Percentiles rank a stretch among this genome's conserved stretches.
Conservation (phyloP, 1,140 invertebrate genomes). For the Drosophila tropicalis region DNA sequence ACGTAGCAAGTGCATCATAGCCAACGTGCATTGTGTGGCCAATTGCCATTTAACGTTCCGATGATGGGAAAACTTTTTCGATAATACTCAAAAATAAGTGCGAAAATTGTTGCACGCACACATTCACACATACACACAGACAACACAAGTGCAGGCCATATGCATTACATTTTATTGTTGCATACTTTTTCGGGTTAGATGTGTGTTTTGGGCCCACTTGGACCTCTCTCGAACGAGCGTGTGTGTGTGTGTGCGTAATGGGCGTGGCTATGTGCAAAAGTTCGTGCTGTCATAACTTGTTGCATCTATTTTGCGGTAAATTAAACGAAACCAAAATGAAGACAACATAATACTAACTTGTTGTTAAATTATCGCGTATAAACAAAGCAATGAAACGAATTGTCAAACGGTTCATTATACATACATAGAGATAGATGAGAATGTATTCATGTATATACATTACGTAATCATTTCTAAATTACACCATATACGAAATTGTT, state of each 20-base stretch:
- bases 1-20: slow-evolving; percentile 45
- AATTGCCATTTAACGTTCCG: slow-evolving; percentile 65
- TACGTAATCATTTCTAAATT: no score
- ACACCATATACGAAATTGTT: no score
- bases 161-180: slow-evolving; percentile 60
- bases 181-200: slow-evolving; percentile 29
- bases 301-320: slow-evolving; percentile 3
- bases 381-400: no score
- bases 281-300: slow-evolving; percentile 17
- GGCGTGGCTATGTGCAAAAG: slow-evolving; percentile 8
- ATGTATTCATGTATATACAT: no score
- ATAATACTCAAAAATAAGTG: slow-evolving; percentile 82
- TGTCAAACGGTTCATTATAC: no score
- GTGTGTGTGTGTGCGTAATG: slow-evolving; percentile 1
- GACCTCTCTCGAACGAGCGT: no score
- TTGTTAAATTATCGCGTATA: no score
- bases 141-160: slow-evolving; percentile 6
- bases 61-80: slow-evolving; percentile 80
- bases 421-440: no score
- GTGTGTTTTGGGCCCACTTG: no score
- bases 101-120: slow-evolving; percentile 60
- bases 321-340: neutral
- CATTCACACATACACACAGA: slow-evolving; percentile 6
- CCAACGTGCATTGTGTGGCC: slow-evolving; percentile 66
- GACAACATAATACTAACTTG: neutral